Evolutionary conservation across 2,113 vertebrate species (phyloP).

Genomic region (Vulpes ferrilata): DNA sequence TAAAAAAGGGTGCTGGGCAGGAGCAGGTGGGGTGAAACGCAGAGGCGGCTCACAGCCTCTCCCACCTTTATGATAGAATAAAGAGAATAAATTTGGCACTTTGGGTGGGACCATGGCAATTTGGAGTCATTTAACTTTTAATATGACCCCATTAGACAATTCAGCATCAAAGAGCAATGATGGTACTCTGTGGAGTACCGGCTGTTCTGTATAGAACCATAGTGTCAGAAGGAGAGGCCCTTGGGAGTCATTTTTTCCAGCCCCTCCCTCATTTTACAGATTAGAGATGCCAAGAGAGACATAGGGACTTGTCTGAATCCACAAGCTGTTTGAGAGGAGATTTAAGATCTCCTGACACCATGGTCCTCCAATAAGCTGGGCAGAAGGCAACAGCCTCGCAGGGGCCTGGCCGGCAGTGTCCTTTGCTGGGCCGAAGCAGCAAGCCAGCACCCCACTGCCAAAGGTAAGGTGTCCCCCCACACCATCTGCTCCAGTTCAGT

Average conservation of each 20-base stretch:
- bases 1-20: not conserved
- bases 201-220: not conserved
- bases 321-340: not conserved
- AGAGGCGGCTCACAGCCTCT: not conserved
- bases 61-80: constrained; percentile 5
- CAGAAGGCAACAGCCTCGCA: not conserved
- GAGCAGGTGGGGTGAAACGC: not conserved
- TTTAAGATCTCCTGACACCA: not conserved
- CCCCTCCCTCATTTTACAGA: not conserved
- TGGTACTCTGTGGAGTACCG: not conserved
- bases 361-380: too few species aligned
- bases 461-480: not conserved
- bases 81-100: not conserved
- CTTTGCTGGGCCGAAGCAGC: not conserved
- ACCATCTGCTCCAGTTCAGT: not conserved
- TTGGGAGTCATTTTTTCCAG: not conserved
- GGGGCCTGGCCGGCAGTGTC: not conserved
- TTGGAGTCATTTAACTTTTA: constrained; percentile 11
- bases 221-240: not conserved
- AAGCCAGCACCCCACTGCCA: too few species aligned
- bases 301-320: not conserved
- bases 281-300: not conserved
- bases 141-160: not conserved
- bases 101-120: not conserved
- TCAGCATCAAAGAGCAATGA: not conserved